Evolutionary conservation across 2,797 vertebrate genomes (phyloP), one percentile per base, ranked within the genome.

Genomic region (Epinephelus awoara): DNA sequence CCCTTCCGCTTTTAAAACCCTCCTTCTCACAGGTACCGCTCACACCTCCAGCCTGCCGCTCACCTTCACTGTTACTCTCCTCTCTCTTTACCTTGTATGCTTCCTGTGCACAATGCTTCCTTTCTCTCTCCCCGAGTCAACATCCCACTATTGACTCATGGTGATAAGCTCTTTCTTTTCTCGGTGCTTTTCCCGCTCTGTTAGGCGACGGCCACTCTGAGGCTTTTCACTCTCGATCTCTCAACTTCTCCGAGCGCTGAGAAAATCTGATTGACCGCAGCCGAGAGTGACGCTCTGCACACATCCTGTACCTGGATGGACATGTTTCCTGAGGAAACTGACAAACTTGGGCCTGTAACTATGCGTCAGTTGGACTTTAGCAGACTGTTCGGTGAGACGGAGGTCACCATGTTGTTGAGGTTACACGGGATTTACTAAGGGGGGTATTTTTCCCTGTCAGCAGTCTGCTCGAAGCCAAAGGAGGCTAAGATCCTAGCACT

Each of bases 161-260:
- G 70, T 91, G 81, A 90, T 87, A 64, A 77, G 72, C 80, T 90
- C 76, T 94, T 84, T 77, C 58, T 80, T 75, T 79, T 85, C 78
- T 90, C 11, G 90, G 85, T 93, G 90, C 91, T 93, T 82, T 85
- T 78, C 79, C 68, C 59, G 81, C 86, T 93, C 68, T 69, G 51
- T 71, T 85, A 95, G 95, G 91, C 88, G 79, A 90, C 78, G 86
- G 82, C 93, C 79, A 3, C 93, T 92, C 88, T 94, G 94, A 95
- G 88, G 86, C 88, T 84, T 85, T 88, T 86, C 85, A 21, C 72
- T 88, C 89, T 84, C 8, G 79, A 84, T 58, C 80, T 82, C 79
- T 88, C 80, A 9, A 80, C 87, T 80, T 67, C 66, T 73, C 71
- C 58, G 55, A 83, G 62, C 13, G 65, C 77, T 75, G 80, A 86